Evolutionary conservation across 2,797 vertebrate species (phyloP), one percentile per base, ranked within the genome.

Genomic region (Gadopsis bispinosus): DNA sequence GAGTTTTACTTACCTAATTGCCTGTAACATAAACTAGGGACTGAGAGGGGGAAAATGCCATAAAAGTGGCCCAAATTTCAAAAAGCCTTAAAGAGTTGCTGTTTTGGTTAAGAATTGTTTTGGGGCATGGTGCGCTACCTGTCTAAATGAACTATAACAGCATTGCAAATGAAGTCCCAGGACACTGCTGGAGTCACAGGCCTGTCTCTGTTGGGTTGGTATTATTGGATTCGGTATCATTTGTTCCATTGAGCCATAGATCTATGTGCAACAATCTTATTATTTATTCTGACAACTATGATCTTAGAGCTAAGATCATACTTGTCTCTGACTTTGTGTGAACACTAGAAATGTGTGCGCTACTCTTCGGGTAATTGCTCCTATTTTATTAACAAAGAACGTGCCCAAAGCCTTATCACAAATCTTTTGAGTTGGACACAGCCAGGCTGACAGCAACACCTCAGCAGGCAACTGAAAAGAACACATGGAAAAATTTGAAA

Each of bases 1-100:
- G n/a, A 59, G 79, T 29, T 73, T 80, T 79, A 60, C 63, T 47
- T 50, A 22, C 35, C 53, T 60, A 73, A 85, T 73, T 75, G 22
- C 33, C 22, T 64, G 37, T 73, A 79, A 71, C 58, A 47, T 72
- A 61, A 85, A 29, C 63, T 62, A 3, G 10, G 14, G 35, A 47
- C 31, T 61, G 43, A 58, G 53, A 31, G 29, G 56, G n/a, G 20
- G 22, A 43, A 77, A 41, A 11, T 37, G 58, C 62, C 43, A 48
- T 45, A 75, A 39, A 68, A 64, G 39, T 3, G 51, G 37, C 17
- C 65, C 43, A 47, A 35, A 45, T 79, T 80, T 79, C 53, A 55
- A 55, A 71, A 81, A 81, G 39, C 16, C 54, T 58, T 53, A 68
- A 59, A 58, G 41, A 77, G 65, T 50, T 67, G 26, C 54, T 59